These are phyloP conservation scores for Oxyruncus cristatus DNA, from an alignment of 2,113 vertebrate species.

Conservation along the genomic window DNA sequence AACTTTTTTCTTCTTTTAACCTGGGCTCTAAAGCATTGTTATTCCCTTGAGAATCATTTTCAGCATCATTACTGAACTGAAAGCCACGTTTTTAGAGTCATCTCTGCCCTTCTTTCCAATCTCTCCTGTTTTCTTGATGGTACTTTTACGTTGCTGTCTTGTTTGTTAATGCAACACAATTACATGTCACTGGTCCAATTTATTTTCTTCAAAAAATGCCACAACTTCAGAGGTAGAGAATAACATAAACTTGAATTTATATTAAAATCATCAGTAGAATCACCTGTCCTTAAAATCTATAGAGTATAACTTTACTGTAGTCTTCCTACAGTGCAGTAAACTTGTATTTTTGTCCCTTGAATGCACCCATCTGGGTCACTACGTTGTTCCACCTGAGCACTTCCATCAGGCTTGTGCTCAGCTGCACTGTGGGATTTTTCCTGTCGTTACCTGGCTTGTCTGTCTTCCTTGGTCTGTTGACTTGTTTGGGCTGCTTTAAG, in stretches of 20 bases:
- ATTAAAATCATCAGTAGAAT: neutral
- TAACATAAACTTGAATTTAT: neutral
- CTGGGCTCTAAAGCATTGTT: neutral
- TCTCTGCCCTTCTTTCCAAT: neutral
- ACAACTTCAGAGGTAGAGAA: neutral
- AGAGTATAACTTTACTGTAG: neutral
- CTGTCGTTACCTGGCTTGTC: neutral
- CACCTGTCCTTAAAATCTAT: neutral
- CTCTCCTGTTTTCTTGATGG: neutral
- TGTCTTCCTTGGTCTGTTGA: neutral
- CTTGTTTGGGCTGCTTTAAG: neutral
- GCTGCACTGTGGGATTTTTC: neutral
- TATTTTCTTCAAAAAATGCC: neutral
- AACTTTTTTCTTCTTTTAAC: slow-evolving; percentile 46
- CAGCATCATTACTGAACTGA: neutral
- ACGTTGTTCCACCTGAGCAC: neutral
- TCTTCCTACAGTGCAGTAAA: neutral
- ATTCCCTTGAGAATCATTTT: slow-evolving; percentile 6
- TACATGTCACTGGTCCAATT: neutral
- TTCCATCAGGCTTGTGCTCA: neutral
- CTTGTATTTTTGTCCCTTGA: neutral
- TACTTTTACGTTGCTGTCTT: neutral
- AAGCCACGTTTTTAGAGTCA: neutral
- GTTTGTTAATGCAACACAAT: neutral
- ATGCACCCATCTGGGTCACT: neutral